These are phyloP conservation scores for Vidua chalybeata DNA, from an alignment of 2,113 vertebrate genomes.

Conservation along the genomic window DNA sequence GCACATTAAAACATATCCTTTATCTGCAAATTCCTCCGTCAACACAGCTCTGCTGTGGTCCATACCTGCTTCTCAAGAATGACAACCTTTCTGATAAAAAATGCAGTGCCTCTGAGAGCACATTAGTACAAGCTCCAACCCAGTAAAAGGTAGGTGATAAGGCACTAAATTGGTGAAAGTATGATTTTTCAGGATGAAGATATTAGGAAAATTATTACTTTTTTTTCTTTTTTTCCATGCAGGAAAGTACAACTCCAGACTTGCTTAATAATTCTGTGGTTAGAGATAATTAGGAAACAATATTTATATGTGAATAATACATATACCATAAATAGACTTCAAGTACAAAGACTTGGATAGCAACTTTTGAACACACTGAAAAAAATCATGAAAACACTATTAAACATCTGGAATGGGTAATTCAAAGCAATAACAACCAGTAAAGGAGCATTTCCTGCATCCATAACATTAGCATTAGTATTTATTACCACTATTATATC, in stretches of 20 bases:
- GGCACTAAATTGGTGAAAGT: not conserved
- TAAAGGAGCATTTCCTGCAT: not conserved
- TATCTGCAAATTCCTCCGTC: not conserved
- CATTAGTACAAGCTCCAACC: not conserved
- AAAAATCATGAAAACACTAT: not conserved
- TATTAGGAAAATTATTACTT: not conserved
- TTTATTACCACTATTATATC: not conserved
- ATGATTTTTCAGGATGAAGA: not conserved
- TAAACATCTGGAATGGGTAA: not conserved
- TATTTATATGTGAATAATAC: not conserved
- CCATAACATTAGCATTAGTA: not conserved
- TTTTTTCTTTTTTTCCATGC: not conserved
- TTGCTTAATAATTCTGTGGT: not conserved
- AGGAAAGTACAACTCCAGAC: not conserved
- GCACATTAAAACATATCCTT: not conserved
- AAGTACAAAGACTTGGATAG: not conserved
- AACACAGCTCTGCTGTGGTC: not conserved
- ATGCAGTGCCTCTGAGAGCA: not conserved
- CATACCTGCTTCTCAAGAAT: not conserved
- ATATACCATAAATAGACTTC: not conserved
- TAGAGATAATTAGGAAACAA: not conserved
- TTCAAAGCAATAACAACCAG: not conserved
- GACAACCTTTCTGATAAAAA: not conserved
- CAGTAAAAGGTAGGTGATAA: not conserved
- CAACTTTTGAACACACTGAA: not conserved